Percentiles rank a stretch among this genome's conserved stretches.
Evolutionary conservation across 1,140 invertebrate species (phyloP).

Genomic region (Drosophila eugracilis): DNA sequence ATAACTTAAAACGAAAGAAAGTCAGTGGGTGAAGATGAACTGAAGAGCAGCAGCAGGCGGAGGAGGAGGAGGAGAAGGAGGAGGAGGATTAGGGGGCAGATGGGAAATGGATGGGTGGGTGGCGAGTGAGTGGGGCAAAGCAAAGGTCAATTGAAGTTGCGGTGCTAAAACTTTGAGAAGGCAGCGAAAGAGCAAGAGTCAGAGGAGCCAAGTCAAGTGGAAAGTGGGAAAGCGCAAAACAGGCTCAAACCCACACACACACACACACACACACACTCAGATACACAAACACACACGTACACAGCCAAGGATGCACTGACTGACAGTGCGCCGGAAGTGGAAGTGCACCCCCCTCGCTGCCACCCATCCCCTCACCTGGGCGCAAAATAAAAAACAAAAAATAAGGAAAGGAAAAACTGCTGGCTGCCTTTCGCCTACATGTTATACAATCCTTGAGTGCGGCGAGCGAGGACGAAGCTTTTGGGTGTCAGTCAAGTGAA

Average conservation of each 20-base stretch:
- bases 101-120: slow-evolving; percentile 2
- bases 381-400: slow-evolving; percentile 25
- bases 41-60: neutral
- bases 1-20: slow-evolving; percentile 69
- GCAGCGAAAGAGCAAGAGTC: slow-evolving; percentile 62
- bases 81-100: too few species aligned
- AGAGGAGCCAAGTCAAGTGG: slow-evolving; percentile 73
- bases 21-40: slow-evolving; percentile 53
- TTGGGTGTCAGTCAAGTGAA: slow-evolving; percentile 83
- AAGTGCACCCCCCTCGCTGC: slow-evolving; percentile 35
- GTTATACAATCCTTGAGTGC: slow-evolving; percentile 81
- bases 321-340: slow-evolving; percentile 51
- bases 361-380: slow-evolving; percentile 17
- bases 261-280: slow-evolving; percentile 29
- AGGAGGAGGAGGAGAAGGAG: too few species aligned
- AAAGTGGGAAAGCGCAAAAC: slow-evolving; percentile 78
- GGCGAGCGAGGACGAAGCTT: slow-evolving; percentile 61
- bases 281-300: slow-evolving; percentile 18
- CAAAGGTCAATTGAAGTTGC: slow-evolving; percentile 83
- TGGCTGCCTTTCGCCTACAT: slow-evolving; percentile 57
- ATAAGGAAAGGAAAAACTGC: slow-evolving; percentile 43
- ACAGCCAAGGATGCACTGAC: slow-evolving; percentile 36
- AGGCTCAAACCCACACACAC: slow-evolving; percentile 45
- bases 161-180: slow-evolving; percentile 39
- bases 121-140: slow-evolving; percentile 18